A percentile compares a stretch with the other conserved stretches of the same genome.
Conservation (phyloP, 2,888 invertebrate species). For the Chalcosyrphus nemorum region DNA sequence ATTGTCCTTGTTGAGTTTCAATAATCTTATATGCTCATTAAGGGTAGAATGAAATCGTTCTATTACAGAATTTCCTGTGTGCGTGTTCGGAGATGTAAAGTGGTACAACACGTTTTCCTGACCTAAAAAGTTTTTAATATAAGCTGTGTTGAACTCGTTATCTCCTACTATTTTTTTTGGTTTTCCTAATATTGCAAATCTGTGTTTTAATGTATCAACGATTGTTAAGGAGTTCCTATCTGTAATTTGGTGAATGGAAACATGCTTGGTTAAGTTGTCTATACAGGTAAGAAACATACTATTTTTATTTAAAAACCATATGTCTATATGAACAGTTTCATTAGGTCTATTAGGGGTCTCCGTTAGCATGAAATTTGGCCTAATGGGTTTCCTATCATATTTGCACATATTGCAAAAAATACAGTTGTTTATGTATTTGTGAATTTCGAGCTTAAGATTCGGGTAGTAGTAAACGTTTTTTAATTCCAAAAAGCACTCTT, state of each 20-base stretch:
- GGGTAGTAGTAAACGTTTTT: slow-evolving; percentile 26
- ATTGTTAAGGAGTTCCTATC: slow-evolving; percentile 37
- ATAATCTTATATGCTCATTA: slow-evolving; percentile 38
- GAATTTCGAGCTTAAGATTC: too few species aligned
- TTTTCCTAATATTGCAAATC: slow-evolving; percentile 34
- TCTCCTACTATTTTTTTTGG: too few species aligned
- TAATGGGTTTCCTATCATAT: background rate
- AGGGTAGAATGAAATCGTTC: slow-evolving; percentile 51
- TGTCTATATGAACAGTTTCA: too few species aligned
- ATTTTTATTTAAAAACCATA: too few species aligned
- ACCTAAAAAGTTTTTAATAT: slow-evolving; percentile 26
- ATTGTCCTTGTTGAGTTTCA: slow-evolving; percentile 12
- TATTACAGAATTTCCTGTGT: slow-evolving; percentile 36
- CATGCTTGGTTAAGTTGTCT: too few species aligned
- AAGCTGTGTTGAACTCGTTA: slow-evolving; percentile 36
- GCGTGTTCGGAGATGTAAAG: slow-evolving; percentile 44
- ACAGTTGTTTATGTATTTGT: slow-evolving; percentile 49
- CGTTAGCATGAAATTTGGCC: slow-evolving; percentile 18
- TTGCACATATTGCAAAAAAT: slow-evolving; percentile 40
- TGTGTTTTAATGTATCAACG: slow-evolving; percentile 1
- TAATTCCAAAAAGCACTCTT: too few species aligned
- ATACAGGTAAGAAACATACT: too few species aligned
- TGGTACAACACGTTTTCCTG: too few species aligned
- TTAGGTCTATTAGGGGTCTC: slow-evolving; percentile 30
- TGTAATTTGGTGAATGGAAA: slow-evolving; percentile 17